Evolutionary conservation across 2,797 vertebrate species (phyloP).

Genomic region (Poecile montanus): DNA sequence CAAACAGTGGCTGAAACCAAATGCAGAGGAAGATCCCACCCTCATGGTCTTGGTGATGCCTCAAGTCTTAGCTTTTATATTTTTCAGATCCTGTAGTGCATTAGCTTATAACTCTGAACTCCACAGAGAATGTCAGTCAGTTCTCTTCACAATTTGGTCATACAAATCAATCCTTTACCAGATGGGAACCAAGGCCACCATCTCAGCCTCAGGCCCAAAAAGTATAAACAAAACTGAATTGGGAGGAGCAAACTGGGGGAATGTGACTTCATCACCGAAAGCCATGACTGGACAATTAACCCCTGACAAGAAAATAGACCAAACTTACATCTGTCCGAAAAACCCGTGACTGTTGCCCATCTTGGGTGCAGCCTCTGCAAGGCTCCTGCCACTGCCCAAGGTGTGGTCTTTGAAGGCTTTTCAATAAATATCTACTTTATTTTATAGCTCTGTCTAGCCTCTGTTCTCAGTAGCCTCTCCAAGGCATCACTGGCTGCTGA

Average conservation of each 20-base stretch:
- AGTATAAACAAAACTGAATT: neutral
- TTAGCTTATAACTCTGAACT: neutral
- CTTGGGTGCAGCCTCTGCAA: no score
- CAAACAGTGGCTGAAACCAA: constrained; percentile 47
- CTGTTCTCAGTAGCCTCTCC: neutral
- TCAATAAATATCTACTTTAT: neutral
- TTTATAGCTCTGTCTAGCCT: neutral
- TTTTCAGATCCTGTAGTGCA: neutral
- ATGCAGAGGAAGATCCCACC: neutral
- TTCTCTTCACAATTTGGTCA: neutral
- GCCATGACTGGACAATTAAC: neutral
- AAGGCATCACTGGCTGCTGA: neutral
- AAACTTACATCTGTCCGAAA: neutral
- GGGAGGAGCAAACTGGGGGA: neutral
- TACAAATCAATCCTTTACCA: neutral
- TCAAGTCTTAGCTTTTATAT: neutral
- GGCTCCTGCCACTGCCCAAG: neutral
- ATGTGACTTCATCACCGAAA: neutral
- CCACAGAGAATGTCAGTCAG: no score
- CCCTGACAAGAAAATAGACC: neutral
- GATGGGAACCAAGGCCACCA: neutral
- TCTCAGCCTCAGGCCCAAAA: neutral
- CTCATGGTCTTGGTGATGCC: neutral
- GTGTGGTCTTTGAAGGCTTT: neutral
- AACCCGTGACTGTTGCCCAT: rapidly evolving